These are phyloP conservation scores for Stratiomys singularior DNA, from an alignment of 2,888 invertebrate species.

Conservation along the genomic window DNA sequence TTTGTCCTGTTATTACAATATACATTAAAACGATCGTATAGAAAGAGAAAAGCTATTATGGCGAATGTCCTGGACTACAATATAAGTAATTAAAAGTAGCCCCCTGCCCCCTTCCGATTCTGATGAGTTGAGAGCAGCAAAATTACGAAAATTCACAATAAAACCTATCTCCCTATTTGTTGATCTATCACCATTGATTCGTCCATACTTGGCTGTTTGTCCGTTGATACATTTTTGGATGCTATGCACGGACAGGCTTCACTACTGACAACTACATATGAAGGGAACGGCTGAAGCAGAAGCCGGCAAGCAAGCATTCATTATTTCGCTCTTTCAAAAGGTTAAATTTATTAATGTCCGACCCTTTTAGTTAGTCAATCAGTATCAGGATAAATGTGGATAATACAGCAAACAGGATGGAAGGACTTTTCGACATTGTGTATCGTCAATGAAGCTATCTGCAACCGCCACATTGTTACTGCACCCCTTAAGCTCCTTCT, in stretches of 20 bases:
- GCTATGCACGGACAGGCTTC: neutral
- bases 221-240: too few relatives aligned
- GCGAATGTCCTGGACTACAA: constrained; percentile 32
- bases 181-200: too few relatives aligned
- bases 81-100: constrained; percentile 31
- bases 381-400: constrained; percentile 41
- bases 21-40: neutral
- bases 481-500: neutral
- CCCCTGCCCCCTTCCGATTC: neutral
- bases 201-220: too few relatives aligned
- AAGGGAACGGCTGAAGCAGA: neutral
- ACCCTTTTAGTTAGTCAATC: constrained; percentile 45
- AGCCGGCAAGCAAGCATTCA: constrained; percentile 30
- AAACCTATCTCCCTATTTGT: neutral
- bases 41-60: constrained; percentile 14
- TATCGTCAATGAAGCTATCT: constrained; percentile 14
- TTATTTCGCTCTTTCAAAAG: constrained; percentile 38
- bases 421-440: constrained; percentile 24
- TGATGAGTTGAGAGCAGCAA: neutral
- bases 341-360: constrained; percentile 45
- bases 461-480: neutral
- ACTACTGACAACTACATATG: neutral
- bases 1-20: neutral
- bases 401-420: neutral
- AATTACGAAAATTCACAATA: neutral